phyloP scores from a whole-genome alignment of 2,113 vertebrate genomes.

The Centrocercus urophasianus region DNA sequence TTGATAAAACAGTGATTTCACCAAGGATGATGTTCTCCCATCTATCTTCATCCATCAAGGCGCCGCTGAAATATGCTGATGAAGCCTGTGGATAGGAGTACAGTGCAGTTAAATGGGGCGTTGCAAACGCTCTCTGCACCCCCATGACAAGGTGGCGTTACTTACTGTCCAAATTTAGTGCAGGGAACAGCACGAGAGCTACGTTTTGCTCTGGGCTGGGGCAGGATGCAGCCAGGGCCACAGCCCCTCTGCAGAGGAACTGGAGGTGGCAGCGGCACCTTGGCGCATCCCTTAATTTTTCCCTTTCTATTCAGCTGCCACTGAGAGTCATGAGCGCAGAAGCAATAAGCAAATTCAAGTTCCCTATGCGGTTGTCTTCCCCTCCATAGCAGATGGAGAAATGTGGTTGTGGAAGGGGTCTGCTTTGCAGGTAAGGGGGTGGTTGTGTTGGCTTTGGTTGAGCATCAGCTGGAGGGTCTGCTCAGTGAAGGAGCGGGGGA shows the following conservation, averaged over 20 bases:
- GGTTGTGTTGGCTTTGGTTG: background rate
- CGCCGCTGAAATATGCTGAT: conserved; percentile 88
- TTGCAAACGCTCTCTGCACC: conserved; percentile 84
- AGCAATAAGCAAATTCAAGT: background rate
- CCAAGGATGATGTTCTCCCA: conserved; percentile 87
- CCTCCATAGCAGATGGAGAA: background rate
- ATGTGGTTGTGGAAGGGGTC: rapidly evolving
- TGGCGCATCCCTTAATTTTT: background rate
- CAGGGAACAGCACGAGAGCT: background rate
- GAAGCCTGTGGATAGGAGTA: conserved; percentile 80
- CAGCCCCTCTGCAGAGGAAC: background rate
- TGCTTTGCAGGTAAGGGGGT: background rate
- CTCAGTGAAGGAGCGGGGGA: background rate
- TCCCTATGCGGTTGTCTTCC: background rate
- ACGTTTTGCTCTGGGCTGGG: background rate
- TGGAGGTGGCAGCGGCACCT: background rate
- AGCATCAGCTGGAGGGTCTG: background rate
- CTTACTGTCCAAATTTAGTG: conserved; percentile 77
- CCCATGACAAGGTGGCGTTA: conserved; percentile 78
- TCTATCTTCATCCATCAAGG: conserved; percentile 92
- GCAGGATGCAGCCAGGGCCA: background rate
- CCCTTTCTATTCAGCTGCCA: background rate
- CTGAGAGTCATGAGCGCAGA: rapidly evolving
- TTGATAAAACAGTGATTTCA: conserved; percentile 93
- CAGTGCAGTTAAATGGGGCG: conserved; percentile 89